Conservation (phyloP, 2,888 invertebrate species). For the Polydrusus cervinus region DNA sequence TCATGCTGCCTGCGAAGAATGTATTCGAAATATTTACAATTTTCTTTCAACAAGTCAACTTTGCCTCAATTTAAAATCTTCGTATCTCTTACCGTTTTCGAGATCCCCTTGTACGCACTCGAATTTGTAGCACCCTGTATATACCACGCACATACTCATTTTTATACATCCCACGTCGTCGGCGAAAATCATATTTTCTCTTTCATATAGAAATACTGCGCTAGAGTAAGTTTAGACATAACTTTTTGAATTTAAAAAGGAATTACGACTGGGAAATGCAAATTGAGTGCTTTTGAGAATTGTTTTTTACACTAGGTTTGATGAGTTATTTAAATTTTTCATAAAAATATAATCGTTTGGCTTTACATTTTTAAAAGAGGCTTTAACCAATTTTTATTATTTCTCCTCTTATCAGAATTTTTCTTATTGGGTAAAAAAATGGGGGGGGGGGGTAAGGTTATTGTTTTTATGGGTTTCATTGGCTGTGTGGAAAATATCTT, state of each 20-base stretch:
- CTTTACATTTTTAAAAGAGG: background rate
- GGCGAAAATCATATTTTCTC: conserved; percentile 47
- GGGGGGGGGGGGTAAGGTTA: too few species aligned
- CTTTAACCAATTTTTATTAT: too few species aligned
- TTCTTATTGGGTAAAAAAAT: too few species aligned
- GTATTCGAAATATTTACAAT: too few species aligned
- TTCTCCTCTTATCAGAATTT: too few species aligned
- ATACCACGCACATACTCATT: conserved; percentile 18
- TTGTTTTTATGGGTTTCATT: too few species aligned
- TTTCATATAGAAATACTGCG: conserved; percentile 20
- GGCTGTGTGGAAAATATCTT: too few species aligned
- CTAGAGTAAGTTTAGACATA: conserved; percentile 27
- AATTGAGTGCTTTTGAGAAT: conserved; percentile 43
- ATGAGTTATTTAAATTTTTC: conserved; percentile 33
- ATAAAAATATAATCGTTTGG: background rate
- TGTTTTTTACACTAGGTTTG: conserved; percentile 39
- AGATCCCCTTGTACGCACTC: too few species aligned
- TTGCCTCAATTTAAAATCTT: conserved; percentile 14
- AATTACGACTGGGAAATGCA: conserved; percentile 41
- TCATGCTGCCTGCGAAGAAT: too few species aligned
- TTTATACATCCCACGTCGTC: conserved; percentile 25
- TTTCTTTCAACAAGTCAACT: too few species aligned
- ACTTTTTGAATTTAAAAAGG: conserved; percentile 45
- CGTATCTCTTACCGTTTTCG: too few species aligned
- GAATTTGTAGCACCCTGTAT: too few species aligned